Evolutionary conservation across 1,140 invertebrate species (phyloP), one percentile per base, ranked within the genome.

Genomic region (Panagrolaimus sp.): DNA sequence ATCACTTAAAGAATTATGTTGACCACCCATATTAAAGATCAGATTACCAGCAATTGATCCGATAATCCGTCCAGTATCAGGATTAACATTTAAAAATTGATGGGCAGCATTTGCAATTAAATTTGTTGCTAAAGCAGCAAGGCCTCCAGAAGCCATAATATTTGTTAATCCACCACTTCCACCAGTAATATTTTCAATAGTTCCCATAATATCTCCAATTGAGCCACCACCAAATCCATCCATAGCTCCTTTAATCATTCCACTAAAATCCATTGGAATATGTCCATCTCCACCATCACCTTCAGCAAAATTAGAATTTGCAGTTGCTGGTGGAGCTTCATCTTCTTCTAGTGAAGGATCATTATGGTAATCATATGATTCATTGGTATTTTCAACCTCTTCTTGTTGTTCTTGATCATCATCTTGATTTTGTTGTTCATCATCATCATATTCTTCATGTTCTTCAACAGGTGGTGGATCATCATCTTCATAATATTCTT

Each of bases 71-170:
- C 78, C 78, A 38, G 78, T 79, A 10, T 76, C 69, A 6, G 74
- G 71, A 65, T 78, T 71, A 32, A 78, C 68, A 58, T 82, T 80
- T 3, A 82, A 66, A 69, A 82, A 82, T 28, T 75, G 72, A 68
- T 83, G 82, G 44, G 82, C 80, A 38, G 82, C 80, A 43, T 82
- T 71, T 45, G 82, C 80, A 21, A 82, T 83, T 45, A 82, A 21
- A 2, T 21, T 58, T 26, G 21, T 58, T 12, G 52, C 52, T 21
- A 58, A 12, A 1, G 21, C 52, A 21, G 52, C 21, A 58, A 58
- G 21, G 0, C 21, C 52, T 4, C 52, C 52, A 58, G 21, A 26
- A 12, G 52, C 52, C 1, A 58, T 21, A 3, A 58, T 58, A 28
- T 58, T 58, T 21, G 52, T 58, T 6, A 58, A 1, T 58, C 52